Evolutionary conservation across 2,888 invertebrate species (phyloP), one percentile per base, ranked within the genome.

Genomic region (Fragum fragum): DNA sequence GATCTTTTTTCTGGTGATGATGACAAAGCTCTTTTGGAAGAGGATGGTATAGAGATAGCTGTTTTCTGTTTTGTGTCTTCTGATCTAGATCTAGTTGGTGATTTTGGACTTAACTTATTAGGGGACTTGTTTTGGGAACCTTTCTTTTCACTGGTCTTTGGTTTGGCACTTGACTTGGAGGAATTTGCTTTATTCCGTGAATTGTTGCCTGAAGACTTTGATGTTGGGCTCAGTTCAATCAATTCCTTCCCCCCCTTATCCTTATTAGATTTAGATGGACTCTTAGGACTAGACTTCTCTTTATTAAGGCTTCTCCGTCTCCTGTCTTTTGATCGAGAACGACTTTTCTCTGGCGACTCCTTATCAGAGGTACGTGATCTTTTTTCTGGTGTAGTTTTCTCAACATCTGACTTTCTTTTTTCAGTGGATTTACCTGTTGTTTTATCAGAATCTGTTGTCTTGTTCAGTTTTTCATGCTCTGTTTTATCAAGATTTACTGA

Each of bases 1-100:
- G 76, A 70, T 69, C 47, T 53, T 42, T 69, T 69, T 11, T 66
- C 69, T 75, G 75, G 75, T 7, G 75, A 73, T 55, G 23, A n/a
- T 18, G 71, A 55, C 3, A 16, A 5, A 23, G 42, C 68, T 32
- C 53, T 11, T 52, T 18, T 52, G 3, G 69, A 29, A 1, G 69
- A 18, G 9, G 69, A 26, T 39, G 5, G n/a, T n/a, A n/a, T 66
- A 32, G 18, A 21, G 21, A 5, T n/a, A n/a, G 28, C 61, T 18
- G 23, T 18, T 28, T 21, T 63, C 28, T n/a, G 16, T 52, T 52
- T 29, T 53, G 53, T 52, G n/a, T 70, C 28, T 6, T 47, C n/a
- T n/a, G 70, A 16, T 29, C 36, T 70, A 47, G 47, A 47, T 70
- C 32, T 53, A n/a, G 52, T n/a, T 42, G 26, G 23, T 21, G 66